Conservation (phyloP, 2,888 invertebrate genomes). For the Dolichomitus sp. region DNA sequence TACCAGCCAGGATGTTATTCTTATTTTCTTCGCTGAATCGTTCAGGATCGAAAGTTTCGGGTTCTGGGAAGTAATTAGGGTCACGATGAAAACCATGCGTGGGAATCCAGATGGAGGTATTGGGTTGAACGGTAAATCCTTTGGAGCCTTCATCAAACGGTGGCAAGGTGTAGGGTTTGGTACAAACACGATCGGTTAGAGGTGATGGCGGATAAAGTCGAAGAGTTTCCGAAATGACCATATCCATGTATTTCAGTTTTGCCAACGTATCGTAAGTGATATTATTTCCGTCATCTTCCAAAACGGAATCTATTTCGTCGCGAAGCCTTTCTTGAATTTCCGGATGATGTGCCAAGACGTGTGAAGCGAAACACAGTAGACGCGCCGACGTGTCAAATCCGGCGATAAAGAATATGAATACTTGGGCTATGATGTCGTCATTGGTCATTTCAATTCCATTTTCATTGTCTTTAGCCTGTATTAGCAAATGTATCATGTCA, state of each 20-base stretch:
- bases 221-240: slow-evolving; percentile 85
- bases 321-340: slow-evolving; percentile 86
- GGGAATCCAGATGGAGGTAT: slow-evolving; percentile 61
- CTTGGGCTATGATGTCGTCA: slow-evolving; percentile 86
- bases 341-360: slow-evolving; percentile 82
- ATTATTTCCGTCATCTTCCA: slow-evolving; percentile 61
- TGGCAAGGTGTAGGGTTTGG: slow-evolving; percentile 86
- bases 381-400: slow-evolving; percentile 79
- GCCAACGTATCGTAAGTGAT: slow-evolving; percentile 73
- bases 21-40: slow-evolving; percentile 73
- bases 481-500: slow-evolving; percentile 88
- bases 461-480: slow-evolving; percentile 83
- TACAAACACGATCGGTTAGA: slow-evolving; percentile 87
- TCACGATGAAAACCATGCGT: slow-evolving; percentile 72
- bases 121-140: slow-evolving; percentile 57
- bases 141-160: slow-evolving; percentile 68
- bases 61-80: slow-evolving; percentile 73
- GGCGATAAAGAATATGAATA: slow-evolving; percentile 80
- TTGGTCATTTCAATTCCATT: slow-evolving; percentile 60
- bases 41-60: slow-evolving; percentile 76
- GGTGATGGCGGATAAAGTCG: slow-evolving; percentile 87
- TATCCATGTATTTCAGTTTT: slow-evolving; percentile 78
- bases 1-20: slow-evolving; percentile 69
- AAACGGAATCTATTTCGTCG: slow-evolving; percentile 77
- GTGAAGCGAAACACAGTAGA: slow-evolving; percentile 73